phyloP scores from a whole-genome alignment of 2,113 vertebrate genomes.

The Clarias magur region DNA sequence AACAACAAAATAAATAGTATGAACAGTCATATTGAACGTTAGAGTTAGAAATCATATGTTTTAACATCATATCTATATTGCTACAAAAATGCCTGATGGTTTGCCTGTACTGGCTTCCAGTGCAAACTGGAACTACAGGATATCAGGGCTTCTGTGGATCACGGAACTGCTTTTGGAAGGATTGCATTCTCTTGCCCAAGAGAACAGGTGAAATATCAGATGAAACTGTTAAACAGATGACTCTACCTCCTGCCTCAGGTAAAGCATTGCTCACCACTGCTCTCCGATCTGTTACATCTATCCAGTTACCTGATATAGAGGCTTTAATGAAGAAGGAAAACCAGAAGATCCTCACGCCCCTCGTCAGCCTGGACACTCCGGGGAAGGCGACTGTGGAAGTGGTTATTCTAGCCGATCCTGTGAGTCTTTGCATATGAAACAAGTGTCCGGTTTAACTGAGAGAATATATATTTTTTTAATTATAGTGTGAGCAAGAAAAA shows the following conservation, averaged over 20 bases:
- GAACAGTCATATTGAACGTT: neutral
- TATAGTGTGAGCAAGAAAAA: neutral
- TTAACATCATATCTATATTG: neutral
- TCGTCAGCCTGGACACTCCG: conserved; percentile 93
- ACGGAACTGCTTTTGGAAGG: conserved; percentile 89
- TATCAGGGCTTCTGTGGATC: conserved; percentile 76
- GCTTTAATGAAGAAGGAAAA: conserved; percentile 85
- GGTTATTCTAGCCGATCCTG: conserved; percentile 91
- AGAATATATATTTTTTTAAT: neutral
- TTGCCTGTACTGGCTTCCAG: conserved; percentile 64
- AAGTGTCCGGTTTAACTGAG: neutral
- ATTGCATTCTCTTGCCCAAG: conserved; percentile 92
- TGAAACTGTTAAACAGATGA: neutral
- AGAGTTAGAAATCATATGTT: neutral
- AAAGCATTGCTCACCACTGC: neutral
- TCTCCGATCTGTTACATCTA: conserved; percentile 12
- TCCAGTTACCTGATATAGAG: conserved; percentile 83
- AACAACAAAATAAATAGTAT: neutral
- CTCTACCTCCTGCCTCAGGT: neutral
- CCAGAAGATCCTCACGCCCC: conserved; percentile 86
- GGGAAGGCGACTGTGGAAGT: conserved; percentile 97
- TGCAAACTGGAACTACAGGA: conserved; percentile 87
- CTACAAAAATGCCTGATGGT: neutral
- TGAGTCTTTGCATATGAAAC: conserved; percentile 69
- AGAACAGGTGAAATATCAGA: conserved; percentile 75